These are phyloP conservation scores for Smittia aterrima DNA, from an alignment of 2,888 invertebrate genomes.

Conservation along the genomic window DNA sequence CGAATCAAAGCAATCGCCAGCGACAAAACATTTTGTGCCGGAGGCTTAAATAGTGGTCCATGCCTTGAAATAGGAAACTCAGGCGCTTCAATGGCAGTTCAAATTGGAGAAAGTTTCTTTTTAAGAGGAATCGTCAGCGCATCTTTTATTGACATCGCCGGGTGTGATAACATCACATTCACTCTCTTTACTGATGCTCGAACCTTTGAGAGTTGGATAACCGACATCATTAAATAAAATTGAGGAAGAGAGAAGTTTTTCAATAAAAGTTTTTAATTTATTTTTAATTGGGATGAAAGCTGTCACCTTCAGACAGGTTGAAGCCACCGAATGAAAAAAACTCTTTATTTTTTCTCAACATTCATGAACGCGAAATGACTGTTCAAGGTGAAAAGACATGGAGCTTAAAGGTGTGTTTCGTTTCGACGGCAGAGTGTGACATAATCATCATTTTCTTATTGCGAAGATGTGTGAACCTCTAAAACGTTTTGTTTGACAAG, in stretches of 20 bases:
- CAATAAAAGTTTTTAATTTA: too few species aligned
- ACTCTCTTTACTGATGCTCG: conserved; percentile 13
- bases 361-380: background rate
- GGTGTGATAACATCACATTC: conserved; percentile 14
- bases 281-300: too few species aligned
- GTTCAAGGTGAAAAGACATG: background rate
- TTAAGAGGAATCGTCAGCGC: background rate
- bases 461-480: background rate
- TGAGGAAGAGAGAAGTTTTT: too few species aligned
- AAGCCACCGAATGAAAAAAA: too few species aligned
- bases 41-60: background rate
- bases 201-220: too few species aligned
- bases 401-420: background rate
- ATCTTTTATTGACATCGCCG: conserved; percentile 11
- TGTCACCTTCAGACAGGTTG: too few species aligned
- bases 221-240: too few species aligned
- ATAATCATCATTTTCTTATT: background rate
- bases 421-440: background rate
- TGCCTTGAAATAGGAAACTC: conserved; percentile 19
- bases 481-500: background rate
- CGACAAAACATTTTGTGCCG: conserved; percentile 16
- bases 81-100: background rate
- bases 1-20: background rate
- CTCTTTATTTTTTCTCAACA: too few species aligned
- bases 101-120: background rate